Conservation (phyloP, 2,888 invertebrate species). For the Heteromyza rotundicornis region DNA sequence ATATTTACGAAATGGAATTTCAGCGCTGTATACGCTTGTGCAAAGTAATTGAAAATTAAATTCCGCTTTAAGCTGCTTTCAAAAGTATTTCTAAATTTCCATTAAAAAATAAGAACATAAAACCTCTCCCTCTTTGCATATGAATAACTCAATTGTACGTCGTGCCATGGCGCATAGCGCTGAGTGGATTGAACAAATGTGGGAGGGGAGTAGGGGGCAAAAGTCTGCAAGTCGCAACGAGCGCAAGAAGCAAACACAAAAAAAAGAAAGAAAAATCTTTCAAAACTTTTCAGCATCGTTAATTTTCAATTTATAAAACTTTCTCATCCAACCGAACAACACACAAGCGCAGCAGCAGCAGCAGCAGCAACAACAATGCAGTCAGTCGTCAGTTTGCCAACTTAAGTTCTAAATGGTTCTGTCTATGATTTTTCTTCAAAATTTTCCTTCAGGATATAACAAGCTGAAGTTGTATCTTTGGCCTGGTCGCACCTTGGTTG, state of each 20-base stretch:
- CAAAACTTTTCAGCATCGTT: conserved; percentile 48
- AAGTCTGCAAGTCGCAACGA: conserved; percentile 36
- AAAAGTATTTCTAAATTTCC: conserved; percentile 33
- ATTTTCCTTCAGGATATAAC: too few species aligned
- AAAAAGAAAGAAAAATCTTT: conserved; percentile 36
- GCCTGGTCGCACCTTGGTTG: too few species aligned
- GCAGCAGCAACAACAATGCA: conserved; percentile 17
- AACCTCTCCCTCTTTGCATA: conserved; percentile 27
- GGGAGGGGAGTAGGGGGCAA: conserved; percentile 10
- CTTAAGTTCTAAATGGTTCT: conserved; percentile 32
- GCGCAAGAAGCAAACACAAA: conserved; percentile 22
- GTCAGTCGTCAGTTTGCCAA: conserved; percentile 33
- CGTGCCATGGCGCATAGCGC: not conserved
- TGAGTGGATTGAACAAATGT: not conserved
- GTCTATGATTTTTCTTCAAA: conserved; percentile 32
- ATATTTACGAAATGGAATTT: conserved; percentile 8
- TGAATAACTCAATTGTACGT: conserved; percentile 10
- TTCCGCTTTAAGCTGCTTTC: conserved; percentile 13
- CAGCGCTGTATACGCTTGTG: not conserved
- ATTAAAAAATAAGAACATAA: conserved; percentile 34
- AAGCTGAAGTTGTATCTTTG: too few species aligned
- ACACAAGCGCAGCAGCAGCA: conserved; percentile 25
- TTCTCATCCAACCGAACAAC: conserved; percentile 41
- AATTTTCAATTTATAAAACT: conserved; percentile 50
- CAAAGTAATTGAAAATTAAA: conserved; percentile 14